Evolutionary conservation across 2,888 invertebrate species (phyloP).

Genomic region (Penaeus monodon): DNA sequence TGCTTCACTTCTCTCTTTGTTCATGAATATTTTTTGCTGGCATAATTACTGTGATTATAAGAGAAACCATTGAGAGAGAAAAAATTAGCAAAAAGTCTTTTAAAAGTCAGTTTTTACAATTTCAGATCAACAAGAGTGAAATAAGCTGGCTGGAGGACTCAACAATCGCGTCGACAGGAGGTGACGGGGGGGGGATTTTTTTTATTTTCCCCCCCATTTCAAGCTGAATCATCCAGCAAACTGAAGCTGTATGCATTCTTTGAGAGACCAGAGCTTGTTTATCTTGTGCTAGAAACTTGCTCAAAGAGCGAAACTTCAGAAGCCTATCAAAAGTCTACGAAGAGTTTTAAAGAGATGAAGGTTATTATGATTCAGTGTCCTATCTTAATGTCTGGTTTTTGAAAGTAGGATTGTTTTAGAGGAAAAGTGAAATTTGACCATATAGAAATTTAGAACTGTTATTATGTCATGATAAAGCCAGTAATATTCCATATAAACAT

Average conservation of each 20-base stretch:
- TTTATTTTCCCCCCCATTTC: too few species aligned
- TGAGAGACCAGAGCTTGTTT: slow-evolving; percentile 91
- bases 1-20: background rate
- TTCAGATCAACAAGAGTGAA: slow-evolving; percentile 61
- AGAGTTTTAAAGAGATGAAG: slow-evolving; percentile 73
- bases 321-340: slow-evolving; percentile 79
- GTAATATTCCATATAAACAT: too few species aligned
- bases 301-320: slow-evolving; percentile 91
- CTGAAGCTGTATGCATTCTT: slow-evolving; percentile 90
- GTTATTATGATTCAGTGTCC: slow-evolving; percentile 68
- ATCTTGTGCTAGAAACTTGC: slow-evolving; percentile 92
- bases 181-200: too few species aligned
- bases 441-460: too few species aligned
- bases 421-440: too few species aligned
- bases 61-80: background rate
- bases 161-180: slow-evolving; percentile 88
- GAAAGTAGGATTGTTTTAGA: background rate
- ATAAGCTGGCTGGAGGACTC: slow-evolving; percentile 53
- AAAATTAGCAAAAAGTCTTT: background rate
- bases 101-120: background rate
- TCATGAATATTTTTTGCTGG: too few species aligned
- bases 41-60: background rate
- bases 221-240: slow-evolving; percentile 89
- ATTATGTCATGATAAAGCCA: too few species aligned
- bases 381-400: background rate